Evolutionary conservation across 2,797 vertebrate genomes (phyloP).

Genomic region (Cygnus olor): DNA sequence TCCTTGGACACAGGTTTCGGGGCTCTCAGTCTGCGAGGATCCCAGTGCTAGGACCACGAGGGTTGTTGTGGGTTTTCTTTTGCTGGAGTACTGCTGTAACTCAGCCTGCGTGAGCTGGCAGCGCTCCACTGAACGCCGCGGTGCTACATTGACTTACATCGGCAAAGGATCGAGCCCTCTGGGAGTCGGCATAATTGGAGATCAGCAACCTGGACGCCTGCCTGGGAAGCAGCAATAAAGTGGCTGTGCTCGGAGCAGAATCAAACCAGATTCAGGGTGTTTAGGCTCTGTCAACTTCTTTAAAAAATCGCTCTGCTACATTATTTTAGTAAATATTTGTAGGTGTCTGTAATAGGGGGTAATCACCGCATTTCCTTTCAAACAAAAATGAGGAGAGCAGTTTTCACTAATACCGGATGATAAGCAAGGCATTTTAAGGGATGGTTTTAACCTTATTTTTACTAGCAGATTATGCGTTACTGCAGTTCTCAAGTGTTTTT

Average conservation of each 20-base stretch:
- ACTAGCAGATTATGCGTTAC: not conserved
- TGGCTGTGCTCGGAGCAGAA: not conserved
- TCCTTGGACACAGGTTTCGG: not conserved
- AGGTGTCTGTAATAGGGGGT: constrained; percentile 12
- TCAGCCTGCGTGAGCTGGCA: not conserved
- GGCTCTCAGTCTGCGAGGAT: not conserved
- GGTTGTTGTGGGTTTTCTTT: not conserved
- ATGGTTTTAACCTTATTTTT: constrained; percentile 35
- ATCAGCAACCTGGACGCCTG: constrained; percentile 43
- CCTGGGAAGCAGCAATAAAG: constrained; percentile 41
- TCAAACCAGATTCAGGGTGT: not conserved
- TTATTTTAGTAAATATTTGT: constrained; percentile 65
- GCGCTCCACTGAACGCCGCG: not conserved
- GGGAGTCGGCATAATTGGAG: not conserved
- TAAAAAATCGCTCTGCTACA: not conserved
- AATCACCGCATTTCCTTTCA: constrained; percentile 38
- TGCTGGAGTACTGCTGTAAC: not conserved
- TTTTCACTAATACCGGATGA: constrained; percentile 10
- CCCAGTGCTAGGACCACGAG: fast-evolving
- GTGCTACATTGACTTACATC: not conserved
- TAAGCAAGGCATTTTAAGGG: constrained; percentile 6
- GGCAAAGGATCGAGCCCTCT: not conserved
- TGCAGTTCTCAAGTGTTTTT: not conserved
- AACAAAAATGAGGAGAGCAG: not conserved
- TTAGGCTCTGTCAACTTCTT: constrained; percentile 7